phyloP scores from a whole-genome alignment of 2,113 vertebrate genomes.

The Globicephala melas region DNA sequence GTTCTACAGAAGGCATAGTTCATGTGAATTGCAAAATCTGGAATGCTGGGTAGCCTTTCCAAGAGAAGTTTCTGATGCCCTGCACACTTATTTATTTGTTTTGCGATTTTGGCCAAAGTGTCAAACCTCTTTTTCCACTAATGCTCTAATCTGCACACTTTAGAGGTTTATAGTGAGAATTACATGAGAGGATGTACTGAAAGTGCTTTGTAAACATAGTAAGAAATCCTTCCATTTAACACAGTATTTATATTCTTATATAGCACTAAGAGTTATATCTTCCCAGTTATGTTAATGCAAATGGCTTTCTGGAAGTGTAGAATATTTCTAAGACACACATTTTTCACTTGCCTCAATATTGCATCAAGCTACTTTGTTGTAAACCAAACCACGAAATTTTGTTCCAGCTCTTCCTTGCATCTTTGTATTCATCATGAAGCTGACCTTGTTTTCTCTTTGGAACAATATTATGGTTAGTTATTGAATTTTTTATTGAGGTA shows the following conservation, averaged over 20 bases:
- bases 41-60: background rate
- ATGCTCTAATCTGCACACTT: background rate
- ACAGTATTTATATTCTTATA: background rate
- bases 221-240: background rate
- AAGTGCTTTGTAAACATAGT: background rate
- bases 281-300: background rate
- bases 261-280: background rate
- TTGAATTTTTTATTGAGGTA: background rate
- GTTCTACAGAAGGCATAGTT: background rate
- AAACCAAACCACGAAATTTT: background rate
- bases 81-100: background rate
- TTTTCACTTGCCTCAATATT: background rate
- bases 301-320: background rate
- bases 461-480: background rate
- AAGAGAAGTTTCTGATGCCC: background rate
- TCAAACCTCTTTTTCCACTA: background rate
- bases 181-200: background rate
- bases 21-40: background rate
- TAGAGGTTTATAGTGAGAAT: background rate
- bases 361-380: background rate
- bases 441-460: background rate
- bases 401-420: background rate
- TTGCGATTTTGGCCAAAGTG: background rate
- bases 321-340: background rate
- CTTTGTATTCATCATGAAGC: background rate